phyloP scores from a whole-genome alignment of 2,888 invertebrate species.

The Helicoverpa assulta region DNA sequence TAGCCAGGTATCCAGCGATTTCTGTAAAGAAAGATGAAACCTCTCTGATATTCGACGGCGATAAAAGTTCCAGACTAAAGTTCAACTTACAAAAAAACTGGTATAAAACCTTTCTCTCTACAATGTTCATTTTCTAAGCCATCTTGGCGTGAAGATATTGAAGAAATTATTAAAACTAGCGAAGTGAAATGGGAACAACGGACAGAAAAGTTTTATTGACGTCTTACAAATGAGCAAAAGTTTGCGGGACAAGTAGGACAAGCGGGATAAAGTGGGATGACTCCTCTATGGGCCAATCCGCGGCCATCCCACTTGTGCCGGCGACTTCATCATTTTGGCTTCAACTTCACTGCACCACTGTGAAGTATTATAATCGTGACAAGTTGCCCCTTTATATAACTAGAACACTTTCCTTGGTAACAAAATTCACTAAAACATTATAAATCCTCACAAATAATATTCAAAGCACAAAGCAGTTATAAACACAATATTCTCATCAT shows the following conservation, averaged over 20 bases:
- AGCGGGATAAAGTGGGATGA: constrained; percentile 22
- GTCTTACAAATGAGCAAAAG: constrained; percentile 55
- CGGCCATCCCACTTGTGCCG: constrained; percentile 1
- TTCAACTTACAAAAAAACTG: constrained; percentile 1
- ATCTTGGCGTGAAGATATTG: constrained; percentile 29
- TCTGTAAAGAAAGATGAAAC: neutral
- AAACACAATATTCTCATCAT: neutral
- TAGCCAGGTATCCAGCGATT: neutral
- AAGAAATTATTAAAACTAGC: constrained; percentile 43
- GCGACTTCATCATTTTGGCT: constrained; percentile 6
- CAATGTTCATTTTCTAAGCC: constrained; percentile 6
- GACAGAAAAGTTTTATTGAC: constrained; percentile 48
- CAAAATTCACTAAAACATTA: neutral
- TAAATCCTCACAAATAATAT: neutral
- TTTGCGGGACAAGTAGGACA: constrained; percentile 27
- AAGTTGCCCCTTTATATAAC: neutral
- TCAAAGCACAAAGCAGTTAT: neutral
- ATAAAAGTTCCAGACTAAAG: neutral
- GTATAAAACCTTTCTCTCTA: neutral
- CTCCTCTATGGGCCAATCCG: constrained; percentile 4
- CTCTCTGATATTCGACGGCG: neutral
- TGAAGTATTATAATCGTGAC: constrained; percentile 7
- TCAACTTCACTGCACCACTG: constrained; percentile 6
- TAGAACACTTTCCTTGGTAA: neutral
- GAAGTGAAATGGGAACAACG: constrained; percentile 33